Evolutionary conservation across 2,797 vertebrate genomes (phyloP), one percentile per base, ranked within the genome.

Genomic region (Poecile montanus): DNA sequence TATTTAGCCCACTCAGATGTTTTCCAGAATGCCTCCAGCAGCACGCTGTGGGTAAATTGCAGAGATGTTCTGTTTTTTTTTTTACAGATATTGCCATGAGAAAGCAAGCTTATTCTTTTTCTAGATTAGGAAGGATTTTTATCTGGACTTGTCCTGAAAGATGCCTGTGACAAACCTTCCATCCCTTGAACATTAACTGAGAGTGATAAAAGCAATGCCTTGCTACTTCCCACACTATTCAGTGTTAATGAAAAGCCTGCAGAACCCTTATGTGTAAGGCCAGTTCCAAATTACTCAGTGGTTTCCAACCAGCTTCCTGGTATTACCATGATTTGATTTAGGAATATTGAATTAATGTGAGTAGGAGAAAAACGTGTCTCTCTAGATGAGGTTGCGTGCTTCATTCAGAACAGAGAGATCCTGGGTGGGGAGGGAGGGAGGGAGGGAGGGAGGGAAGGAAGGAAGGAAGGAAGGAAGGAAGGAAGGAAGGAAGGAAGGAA

Each of bases 401-500:
- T 60, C 36, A 27, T 32, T 23, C 4, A 74, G 44, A 76, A 80
- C 16, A 56, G 44, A 74, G 20, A 16, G 13, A 58, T 42, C 11
- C 15, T 62, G 71, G 10, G 11, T 20, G 23, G 16, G 16, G 16
- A 42, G 16, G 15, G 15, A 42, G 7, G 16, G 16, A 42, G 7
- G 16, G 16, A 17, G 7, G 15, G 15, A 14, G 6, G 79, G 6
- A 34, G 13, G 14, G 2, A 44, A 1, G 16, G 5, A 45, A 4
- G 2, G 1, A 11, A 5, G 6, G 16, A 42, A 14, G 15, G 7
- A 17, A 14, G 16, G 16, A 17, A 14, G 16, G 16, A 42, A 14
- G 15, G 15, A 14, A 34, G 27, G 14, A 3, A 63, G 2, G 16
- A 4, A 45, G 5, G 2, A 1, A 15, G 6, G 6, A 5, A 42